phyloP scores from a whole-genome alignment of 1,140 invertebrate genomes.

The Phocides pigmalion region DNA sequence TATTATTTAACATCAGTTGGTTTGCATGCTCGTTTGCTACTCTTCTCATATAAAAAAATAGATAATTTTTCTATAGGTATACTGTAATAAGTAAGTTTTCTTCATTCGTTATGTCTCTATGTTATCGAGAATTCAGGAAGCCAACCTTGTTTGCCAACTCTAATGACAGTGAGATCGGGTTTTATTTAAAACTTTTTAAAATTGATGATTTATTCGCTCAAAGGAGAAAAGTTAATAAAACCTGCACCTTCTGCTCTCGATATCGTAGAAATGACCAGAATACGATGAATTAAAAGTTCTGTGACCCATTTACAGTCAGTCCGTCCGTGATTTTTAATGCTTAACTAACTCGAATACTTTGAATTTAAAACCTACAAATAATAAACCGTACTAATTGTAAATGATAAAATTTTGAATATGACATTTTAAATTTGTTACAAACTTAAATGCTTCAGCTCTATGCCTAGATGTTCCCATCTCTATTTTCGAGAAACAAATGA shows the following conservation, averaged over 20 bases:
- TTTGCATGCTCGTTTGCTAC: too few species aligned
- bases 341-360: background rate
- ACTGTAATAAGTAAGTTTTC: constrained; percentile 29
- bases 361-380: too few species aligned
- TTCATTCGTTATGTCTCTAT: constrained; percentile 28
- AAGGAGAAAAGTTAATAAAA: constrained; percentile 3
- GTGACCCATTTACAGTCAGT: background rate
- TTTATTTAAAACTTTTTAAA: constrained; percentile 31
- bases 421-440: too few species aligned
- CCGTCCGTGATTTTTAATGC: background rate
- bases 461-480: too few species aligned
- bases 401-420: too few species aligned
- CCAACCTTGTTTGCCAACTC: constrained; percentile 23
- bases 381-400: too few species aligned
- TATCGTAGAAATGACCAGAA: background rate
- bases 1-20: too few species aligned
- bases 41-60: too few species aligned
- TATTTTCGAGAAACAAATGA: too few species aligned
- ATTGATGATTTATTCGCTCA: constrained; percentile 18
- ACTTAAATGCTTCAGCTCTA: too few species aligned
- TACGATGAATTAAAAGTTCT: background rate
- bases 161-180: constrained; percentile 15
- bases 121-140: constrained; percentile 9
- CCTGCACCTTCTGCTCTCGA: background rate
- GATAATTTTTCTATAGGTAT: constrained; percentile 28